phyloP scores from a whole-genome alignment of 2,113 vertebrate species.

The Engraulis encrasicolus region DNA sequence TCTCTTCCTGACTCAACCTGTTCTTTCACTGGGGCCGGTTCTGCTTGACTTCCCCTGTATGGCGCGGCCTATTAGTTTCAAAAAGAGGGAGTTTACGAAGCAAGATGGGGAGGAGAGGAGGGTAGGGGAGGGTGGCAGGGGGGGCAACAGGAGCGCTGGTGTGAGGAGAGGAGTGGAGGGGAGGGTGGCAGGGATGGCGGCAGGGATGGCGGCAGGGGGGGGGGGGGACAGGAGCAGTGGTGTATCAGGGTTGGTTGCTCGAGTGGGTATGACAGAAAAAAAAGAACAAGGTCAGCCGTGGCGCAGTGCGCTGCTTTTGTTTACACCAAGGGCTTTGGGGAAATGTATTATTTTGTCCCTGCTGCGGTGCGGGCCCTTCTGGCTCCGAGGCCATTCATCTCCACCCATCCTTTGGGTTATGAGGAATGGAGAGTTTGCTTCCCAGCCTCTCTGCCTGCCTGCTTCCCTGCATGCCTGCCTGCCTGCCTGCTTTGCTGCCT shows the following conservation, averaged over 20 bases:
- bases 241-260: too few relatives aligned
- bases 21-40: neutral
- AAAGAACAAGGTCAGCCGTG: neutral
- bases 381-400: slow-evolving; percentile 15
- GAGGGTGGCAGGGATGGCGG: too few relatives aligned
- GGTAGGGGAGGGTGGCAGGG: too few relatives aligned
- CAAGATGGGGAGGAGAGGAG: neutral
- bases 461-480: too few relatives aligned
- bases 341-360: neutral
- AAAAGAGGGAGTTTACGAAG: neutral
- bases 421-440: too few relatives aligned
- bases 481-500: too few relatives aligned
- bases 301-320: neutral
- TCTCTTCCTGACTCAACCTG: neutral
- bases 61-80: neutral
- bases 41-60: neutral
- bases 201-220: too few relatives aligned
- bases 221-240: too few relatives aligned
- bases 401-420: slow-evolving; percentile 31
- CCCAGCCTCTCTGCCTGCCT: too few relatives aligned
- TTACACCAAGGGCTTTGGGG: neutral
- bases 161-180: too few relatives aligned
- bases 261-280: too few relatives aligned
- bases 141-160: too few relatives aligned
- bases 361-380: neutral